These are phyloP conservation scores for Willisornis vidua DNA, from an alignment of 2,113 vertebrate genomes.

Conservation along the genomic window DNA sequence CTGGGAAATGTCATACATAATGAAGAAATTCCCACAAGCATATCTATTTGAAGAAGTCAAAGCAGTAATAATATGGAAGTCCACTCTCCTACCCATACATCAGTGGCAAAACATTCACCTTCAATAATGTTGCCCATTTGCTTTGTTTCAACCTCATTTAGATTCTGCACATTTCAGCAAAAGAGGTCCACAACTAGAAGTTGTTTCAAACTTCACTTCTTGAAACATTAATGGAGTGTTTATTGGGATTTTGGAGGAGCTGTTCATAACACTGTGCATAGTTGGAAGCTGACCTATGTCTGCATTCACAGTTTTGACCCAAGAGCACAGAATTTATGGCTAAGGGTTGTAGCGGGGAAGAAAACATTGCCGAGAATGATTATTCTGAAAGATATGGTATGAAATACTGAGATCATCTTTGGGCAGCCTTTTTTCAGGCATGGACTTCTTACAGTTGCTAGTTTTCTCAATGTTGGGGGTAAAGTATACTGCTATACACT, in stretches of 20 bases:
- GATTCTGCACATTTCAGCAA: not conserved
- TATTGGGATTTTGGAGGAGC: not conserved
- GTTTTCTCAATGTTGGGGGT: not conserved
- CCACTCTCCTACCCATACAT: not conserved
- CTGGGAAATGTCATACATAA: not conserved
- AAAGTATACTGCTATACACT: not conserved
- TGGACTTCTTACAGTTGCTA: not conserved
- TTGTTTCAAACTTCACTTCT: not conserved
- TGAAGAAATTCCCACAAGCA: not conserved
- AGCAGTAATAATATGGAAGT: not conserved
- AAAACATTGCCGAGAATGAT: not conserved
- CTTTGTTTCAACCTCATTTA: not conserved
- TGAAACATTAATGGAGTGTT: not conserved
- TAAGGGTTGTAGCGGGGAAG: not conserved
- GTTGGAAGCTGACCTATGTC: not conserved
- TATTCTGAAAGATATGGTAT: not conserved
- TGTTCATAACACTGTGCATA: not conserved
- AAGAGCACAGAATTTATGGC: not conserved
- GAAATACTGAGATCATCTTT: not conserved
- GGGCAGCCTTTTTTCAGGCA: not conserved
- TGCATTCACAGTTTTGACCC: not conserved
- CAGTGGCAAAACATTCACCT: not conserved
- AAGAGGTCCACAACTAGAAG: not conserved
- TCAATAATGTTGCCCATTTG: not conserved
- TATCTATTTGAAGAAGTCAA: not conserved